Percentiles rank a stretch among this genome's conserved stretches.
These are phyloP conservation scores for Atethmia centrago DNA, from an alignment of 2,888 invertebrate species.

Conservation along the genomic window DNA sequence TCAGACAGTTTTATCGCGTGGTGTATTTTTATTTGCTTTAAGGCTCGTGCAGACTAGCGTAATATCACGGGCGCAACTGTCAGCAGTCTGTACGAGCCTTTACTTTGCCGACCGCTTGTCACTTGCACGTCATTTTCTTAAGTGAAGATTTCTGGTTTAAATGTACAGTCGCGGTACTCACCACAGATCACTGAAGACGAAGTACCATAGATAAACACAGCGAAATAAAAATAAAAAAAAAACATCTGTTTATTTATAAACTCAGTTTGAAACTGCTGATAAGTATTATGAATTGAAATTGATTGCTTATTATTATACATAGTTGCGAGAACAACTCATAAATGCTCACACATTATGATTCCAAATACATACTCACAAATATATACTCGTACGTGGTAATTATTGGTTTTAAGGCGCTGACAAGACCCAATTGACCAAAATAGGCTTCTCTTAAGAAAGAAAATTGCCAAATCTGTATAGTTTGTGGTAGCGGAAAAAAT, in stretches of 20 bases:
- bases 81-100: no score
- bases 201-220: background rate
- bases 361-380: no score
- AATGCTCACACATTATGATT: background rate
- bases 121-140: slow-evolving; percentile 41
- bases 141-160: slow-evolving; percentile 37
- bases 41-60: no score
- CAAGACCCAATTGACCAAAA: no score
- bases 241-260: background rate
- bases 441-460: no score
- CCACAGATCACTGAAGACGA: background rate
- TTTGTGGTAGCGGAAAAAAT: no score
- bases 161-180: slow-evolving; percentile 10
- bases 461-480: no score
- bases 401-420: no score
- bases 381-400: no score
- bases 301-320: background rate
- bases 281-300: background rate
- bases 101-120: slow-evolving; percentile 43
- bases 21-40: slow-evolving; percentile 44
- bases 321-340: no score
- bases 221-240: background rate
- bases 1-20: slow-evolving; percentile 39
- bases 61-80: no score
- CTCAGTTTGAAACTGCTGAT: background rate